Percentiles rank a stretch among this genome's conserved stretches.
phyloP scores from a whole-genome alignment of 1,140 invertebrate genomes.

The Trissolcus basalis region DNA sequence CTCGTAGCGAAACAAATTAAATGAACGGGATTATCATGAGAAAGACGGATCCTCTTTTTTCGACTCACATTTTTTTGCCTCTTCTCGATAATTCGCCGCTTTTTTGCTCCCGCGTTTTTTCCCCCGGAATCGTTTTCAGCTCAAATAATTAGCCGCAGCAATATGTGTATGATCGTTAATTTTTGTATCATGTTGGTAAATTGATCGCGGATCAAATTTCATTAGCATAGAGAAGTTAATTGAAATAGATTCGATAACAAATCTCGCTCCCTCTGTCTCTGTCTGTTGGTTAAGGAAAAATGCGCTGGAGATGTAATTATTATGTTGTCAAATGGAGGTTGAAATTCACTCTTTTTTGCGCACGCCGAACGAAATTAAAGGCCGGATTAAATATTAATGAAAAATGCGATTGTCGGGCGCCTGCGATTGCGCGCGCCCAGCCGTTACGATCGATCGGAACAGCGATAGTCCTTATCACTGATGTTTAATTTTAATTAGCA shows the following conservation, averaged over 20 bases:
- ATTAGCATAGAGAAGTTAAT: conserved; percentile 44
- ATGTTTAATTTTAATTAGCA: conserved; percentile 53
- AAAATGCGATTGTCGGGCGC: conserved; percentile 49
- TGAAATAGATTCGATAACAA: conserved; percentile 50
- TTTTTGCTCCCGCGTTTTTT: not conserved
- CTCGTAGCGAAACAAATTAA: conserved; percentile 70
- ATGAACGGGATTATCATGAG: conserved; percentile 70
- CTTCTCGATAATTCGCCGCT: conserved; percentile 53
- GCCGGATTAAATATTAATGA: conserved; percentile 55
- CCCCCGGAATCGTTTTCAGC: not conserved
- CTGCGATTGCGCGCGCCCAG: conserved; percentile 37
- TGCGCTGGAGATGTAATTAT: conserved; percentile 38
- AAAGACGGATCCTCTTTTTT: conserved; percentile 70
- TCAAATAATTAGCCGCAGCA: conserved; percentile 1
- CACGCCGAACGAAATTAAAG: conserved; percentile 31
- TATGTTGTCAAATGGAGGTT: conserved; percentile 48
- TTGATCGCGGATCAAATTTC: conserved; percentile 32
- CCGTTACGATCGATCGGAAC: conserved; percentile 35
- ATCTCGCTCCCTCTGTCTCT: conserved; percentile 22
- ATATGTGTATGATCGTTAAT: not conserved
- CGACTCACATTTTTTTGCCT: conserved; percentile 60
- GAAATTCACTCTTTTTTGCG: conserved; percentile 26
- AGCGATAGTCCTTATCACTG: conserved; percentile 39
- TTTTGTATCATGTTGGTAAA: not conserved
- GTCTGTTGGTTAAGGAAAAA: conserved; percentile 34